Evolutionary conservation across 2,888 invertebrate species (phyloP).

Genomic region (Rutpela maculata): DNA sequence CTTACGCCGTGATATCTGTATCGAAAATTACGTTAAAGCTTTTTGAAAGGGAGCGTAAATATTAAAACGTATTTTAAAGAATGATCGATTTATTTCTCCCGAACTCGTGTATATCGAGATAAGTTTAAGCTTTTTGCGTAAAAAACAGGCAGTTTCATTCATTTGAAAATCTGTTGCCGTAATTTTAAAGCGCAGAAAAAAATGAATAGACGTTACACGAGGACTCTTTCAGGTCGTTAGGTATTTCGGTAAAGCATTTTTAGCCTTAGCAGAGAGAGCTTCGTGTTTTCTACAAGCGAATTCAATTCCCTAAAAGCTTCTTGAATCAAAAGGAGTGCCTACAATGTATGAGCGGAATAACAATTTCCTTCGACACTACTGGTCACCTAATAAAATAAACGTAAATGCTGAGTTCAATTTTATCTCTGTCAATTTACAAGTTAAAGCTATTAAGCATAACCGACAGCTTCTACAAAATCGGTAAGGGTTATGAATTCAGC

Average conservation of each 20-base stretch:
- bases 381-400: slow-evolving; percentile 53
- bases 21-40: too few species aligned
- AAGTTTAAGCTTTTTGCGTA: background rate
- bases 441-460: slow-evolving; percentile 8
- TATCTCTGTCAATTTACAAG: slow-evolving; percentile 15
- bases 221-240: slow-evolving; percentile 27
- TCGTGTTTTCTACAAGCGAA: slow-evolving; percentile 55
- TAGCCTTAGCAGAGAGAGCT: slow-evolving; percentile 39
- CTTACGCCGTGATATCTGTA: too few species aligned
- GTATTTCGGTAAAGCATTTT: slow-evolving; percentile 45
- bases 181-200: slow-evolving; percentile 22
- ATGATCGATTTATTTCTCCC: too few species aligned
- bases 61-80: too few species aligned
- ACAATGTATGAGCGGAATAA: slow-evolving; percentile 58
- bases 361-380: slow-evolving; percentile 52
- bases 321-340: slow-evolving; percentile 57
- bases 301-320: slow-evolving; percentile 64
- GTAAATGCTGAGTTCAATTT: slow-evolving; percentile 37
- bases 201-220: slow-evolving; percentile 18
- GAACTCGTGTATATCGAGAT: background rate
- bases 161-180: slow-evolving; percentile 30
- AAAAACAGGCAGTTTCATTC: slow-evolving; percentile 10
- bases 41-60: too few species aligned
- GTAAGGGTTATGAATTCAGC: background rate
- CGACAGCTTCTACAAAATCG: background rate